These are phyloP conservation scores for Lacerta viridis DNA, from an alignment of 2,797 vertebrate species.

Conservation along the genomic window DNA sequence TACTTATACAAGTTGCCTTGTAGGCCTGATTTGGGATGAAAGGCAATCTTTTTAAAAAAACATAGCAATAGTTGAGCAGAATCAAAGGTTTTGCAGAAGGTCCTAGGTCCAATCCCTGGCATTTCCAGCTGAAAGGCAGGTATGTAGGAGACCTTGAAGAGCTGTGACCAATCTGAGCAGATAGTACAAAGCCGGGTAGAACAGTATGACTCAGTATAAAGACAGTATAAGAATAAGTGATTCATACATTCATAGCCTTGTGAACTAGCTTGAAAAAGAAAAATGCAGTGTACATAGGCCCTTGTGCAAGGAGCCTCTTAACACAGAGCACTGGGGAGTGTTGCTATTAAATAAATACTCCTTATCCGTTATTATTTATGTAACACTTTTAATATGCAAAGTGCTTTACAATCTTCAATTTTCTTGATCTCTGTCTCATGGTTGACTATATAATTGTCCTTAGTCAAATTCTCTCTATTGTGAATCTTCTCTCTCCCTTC, in stretches of 20 bases:
- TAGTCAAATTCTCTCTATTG: neutral
- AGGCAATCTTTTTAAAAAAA: neutral
- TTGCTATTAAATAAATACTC: neutral
- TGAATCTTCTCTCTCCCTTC: neutral
- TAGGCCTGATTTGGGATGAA: neutral
- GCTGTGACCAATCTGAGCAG: neutral
- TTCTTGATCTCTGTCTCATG: neutral
- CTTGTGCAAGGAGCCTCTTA: slow-evolving; percentile 2
- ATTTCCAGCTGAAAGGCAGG: neutral
- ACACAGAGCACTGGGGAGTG: neutral
- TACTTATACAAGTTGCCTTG: neutral
- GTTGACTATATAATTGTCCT: neutral
- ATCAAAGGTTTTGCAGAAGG: neutral
- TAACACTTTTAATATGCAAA: slow-evolving; percentile 41
- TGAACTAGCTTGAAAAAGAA: neutral
- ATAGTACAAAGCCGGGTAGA: neutral
- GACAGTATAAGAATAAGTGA: neutral
- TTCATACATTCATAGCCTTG: neutral
- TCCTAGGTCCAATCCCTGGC: neutral
- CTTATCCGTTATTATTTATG: slow-evolving; percentile 14
- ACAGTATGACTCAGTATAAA: neutral
- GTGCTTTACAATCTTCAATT: slow-evolving; percentile 29
- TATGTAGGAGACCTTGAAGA: neutral
- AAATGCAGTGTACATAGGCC: neutral
- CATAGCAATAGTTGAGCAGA: neutral